Evolutionary conservation across 2,113 vertebrate species (phyloP), one percentile per base, ranked within the genome.

Genomic region (Coturnix japonica): DNA sequence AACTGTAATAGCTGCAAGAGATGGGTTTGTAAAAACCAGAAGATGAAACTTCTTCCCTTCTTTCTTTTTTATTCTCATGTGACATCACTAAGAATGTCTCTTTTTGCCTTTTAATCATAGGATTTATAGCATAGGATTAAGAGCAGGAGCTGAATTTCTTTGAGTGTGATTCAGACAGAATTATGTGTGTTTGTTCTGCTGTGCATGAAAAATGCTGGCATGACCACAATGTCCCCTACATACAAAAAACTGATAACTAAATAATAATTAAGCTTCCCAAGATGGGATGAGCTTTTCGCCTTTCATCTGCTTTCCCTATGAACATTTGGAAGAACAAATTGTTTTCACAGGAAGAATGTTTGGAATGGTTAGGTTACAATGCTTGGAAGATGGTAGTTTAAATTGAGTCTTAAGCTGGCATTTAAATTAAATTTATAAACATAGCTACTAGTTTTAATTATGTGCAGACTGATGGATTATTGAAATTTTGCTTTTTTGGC

Each of bases 281-380:
- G 47, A 86, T 89, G 41, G 82, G 41, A 35, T 81, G 64, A 90
- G 85, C 31, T 81, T 33, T 66, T 93, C 82, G 86, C 1, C 15
- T 73, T 92, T 95, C 64, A 79, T 66, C 49, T 87, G 6, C 85
- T 91, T 96, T 75, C 20, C 25, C 33, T 64, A 7, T 25, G 39
- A 95, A 89, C 33, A 49, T 86, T 96, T 95, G 25, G 69, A 96
- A 93, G 73, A 92, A 92, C 56, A 96, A 89, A 85, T 85, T 10
- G 60, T 61, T 57, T 93, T 91, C 37, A 67, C 16, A 79, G 46
- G 74, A 89, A 90, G 66, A 93, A 49, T 25, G 76, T 94, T 92
- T 85, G 85, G 13, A 71, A 69, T 7, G 4, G 17, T 85, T 69
- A 85, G 16, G 18, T 75, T 81, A 37, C n/a, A 49, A 61, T 49